phyloP scores from a whole-genome alignment of 2,888 invertebrate species.

The Pecten maximus region DNA sequence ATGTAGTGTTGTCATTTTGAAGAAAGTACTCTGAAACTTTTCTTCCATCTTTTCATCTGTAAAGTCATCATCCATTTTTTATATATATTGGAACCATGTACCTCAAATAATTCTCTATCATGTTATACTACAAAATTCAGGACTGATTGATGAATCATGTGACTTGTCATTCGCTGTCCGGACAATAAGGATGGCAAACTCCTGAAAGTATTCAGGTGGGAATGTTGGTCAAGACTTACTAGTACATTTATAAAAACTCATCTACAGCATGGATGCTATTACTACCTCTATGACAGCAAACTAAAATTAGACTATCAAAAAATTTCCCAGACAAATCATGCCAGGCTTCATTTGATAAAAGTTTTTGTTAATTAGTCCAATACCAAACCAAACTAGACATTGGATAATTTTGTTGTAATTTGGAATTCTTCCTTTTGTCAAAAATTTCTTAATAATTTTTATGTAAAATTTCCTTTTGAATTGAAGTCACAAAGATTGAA shows the following conservation, averaged over 20 bases:
- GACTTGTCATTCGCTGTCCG: background rate
- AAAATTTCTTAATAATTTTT: background rate
- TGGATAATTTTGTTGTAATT: background rate
- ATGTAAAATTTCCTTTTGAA: background rate
- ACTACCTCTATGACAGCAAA: background rate
- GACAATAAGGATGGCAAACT: background rate
- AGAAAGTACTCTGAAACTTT: constrained; percentile 2
- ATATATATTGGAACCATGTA: constrained; percentile 32
- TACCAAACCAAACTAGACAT: background rate
- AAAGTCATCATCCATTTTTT: constrained; percentile 27
- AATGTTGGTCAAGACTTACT: background rate
- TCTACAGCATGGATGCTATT: background rate
- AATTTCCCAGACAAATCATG: background rate
- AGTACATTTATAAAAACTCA: background rate
- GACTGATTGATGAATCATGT: background rate
- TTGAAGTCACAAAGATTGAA: background rate
- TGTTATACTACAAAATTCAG: constrained; percentile 11
- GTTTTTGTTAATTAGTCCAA: background rate
- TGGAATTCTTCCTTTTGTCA: background rate
- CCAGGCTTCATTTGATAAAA: background rate
- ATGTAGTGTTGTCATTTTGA: constrained; percentile 14
- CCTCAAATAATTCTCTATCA: constrained; percentile 24
- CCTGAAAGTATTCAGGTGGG: background rate
- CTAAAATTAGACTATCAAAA: background rate
- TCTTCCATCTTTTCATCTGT: constrained; percentile 6